Conservation (phyloP, 2,888 invertebrate genomes). For the Sericinus montela region DNA sequence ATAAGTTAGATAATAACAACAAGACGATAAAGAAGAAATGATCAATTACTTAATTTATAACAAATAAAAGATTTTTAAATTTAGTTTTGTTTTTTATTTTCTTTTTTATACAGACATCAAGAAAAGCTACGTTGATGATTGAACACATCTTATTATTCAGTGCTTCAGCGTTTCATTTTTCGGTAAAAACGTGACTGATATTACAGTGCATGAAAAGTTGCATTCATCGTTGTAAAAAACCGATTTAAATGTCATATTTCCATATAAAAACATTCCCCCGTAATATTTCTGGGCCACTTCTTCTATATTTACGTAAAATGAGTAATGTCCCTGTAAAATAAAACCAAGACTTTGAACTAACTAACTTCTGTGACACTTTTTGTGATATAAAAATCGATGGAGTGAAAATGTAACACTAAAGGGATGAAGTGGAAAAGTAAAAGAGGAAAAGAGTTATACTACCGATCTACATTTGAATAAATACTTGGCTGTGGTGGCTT, state of each 20-base stretch:
- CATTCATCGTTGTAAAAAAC: slow-evolving; percentile 40
- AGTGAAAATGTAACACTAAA: too few species aligned
- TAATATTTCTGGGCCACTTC: slow-evolving; percentile 37
- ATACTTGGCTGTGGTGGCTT: too few species aligned
- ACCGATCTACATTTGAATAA: too few species aligned
- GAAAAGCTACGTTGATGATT: too few species aligned
- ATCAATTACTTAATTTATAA: neutral
- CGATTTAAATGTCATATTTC: slow-evolving; percentile 37
- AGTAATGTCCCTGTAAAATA: slow-evolving; percentile 36
- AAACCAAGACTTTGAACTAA: neutral
- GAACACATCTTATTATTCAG: too few species aligned
- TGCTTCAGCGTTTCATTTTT: slow-evolving; percentile 23
- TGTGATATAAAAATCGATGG: too few species aligned
- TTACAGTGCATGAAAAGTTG: slow-evolving; percentile 42
- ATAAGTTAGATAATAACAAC: too few species aligned
- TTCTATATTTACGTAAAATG: slow-evolving; percentile 31
- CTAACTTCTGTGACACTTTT: too few species aligned
- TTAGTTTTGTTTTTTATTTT: slow-evolving; percentile 6
- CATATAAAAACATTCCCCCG: slow-evolving; percentile 42
- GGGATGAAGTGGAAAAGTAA: too few species aligned
- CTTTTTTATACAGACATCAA: neutral
- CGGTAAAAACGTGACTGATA: slow-evolving; percentile 35
- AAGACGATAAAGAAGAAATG: neutral
- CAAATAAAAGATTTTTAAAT: neutral
- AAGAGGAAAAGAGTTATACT: too few species aligned